Evolutionary conservation across 2,797 vertebrate species (phyloP), one percentile per base, ranked within the genome.

Genomic region (Hoplostethus mediterraneus): DNA sequence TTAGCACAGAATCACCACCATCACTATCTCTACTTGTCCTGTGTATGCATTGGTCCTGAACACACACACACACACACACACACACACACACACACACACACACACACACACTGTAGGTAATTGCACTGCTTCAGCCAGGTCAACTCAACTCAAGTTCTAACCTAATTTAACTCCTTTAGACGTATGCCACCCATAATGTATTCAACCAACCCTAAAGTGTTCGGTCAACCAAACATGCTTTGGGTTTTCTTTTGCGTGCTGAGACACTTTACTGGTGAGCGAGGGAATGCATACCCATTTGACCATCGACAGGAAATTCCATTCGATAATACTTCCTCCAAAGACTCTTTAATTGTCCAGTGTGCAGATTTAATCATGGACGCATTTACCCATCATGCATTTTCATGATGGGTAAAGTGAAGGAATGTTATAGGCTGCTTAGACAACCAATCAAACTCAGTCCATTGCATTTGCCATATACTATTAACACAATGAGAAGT

Each of bases 1-100:
- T 83, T 80, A 73, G 42, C 75, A 81, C 80, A 65, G 67, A 85
- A 58, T 67, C n/a, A 28, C 48, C n/a, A 28, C 61, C 56, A 5
- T 63, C 63, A 55, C 55, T 3, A 3, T 2, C 49, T 7, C 25
- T 10, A 54, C 10, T 13, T 16, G 14, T 44, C 25, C 64, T 72
- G 67, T 82, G 79, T 82, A 87, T 87, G 71, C 71, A 55, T n/a
- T 30, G 13, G 2, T 6, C 1, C 8, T 21, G 5, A 53, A 45
- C 52, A 53, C 58, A 40, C 25, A 60, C 36, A 47, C 38, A 53
- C 60, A 69, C 40, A 58, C 66, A 52, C 53, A 63, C 31, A 55
- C 17, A 58, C 62, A 51, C 33, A 61, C 17, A 65, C 25, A 70
- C 63, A 56, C 47, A 58, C 54, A 17, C 40, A 55, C 49, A 56